A percentile compares a stretch with the other conserved stretches of the same genome.
phyloP scores from a whole-genome alignment of 2,888 invertebrate species.

The Hyposoter didymator region DNA sequence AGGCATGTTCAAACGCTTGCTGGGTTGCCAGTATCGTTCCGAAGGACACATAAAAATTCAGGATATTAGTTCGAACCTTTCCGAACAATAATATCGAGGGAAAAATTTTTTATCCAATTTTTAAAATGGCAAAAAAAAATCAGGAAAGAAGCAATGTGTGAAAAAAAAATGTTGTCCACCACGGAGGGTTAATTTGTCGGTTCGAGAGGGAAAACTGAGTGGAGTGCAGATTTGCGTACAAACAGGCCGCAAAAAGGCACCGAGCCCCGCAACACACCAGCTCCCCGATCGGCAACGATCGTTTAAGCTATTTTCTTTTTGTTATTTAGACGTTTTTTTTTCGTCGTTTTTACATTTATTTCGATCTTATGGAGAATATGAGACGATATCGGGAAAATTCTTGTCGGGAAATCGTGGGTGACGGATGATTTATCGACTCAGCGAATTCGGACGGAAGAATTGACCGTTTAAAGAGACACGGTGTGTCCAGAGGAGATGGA shows the following conservation, averaged over 20 bases:
- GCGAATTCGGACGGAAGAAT: slow-evolving; percentile 59
- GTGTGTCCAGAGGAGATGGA: slow-evolving; percentile 68
- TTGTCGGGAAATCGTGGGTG: slow-evolving; percentile 22
- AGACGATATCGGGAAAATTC: slow-evolving; percentile 30
- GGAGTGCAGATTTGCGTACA: slow-evolving; percentile 74
- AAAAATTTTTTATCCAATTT: too few relatives aligned
- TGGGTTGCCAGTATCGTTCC: too few relatives aligned
- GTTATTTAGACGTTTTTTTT: slow-evolving; percentile 16
- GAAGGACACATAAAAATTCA: too few relatives aligned
- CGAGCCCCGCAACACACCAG: slow-evolving; percentile 79
- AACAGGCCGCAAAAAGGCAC: slow-evolving; percentile 82
- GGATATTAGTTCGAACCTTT: too few relatives aligned
- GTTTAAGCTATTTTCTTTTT: slow-evolving; percentile 55
- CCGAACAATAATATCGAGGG: too few relatives aligned
- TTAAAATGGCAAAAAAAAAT: too few relatives aligned
- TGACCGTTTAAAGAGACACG: slow-evolving; percentile 24
- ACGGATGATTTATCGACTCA: slow-evolving; percentile 32
- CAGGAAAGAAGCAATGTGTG: too few relatives aligned
- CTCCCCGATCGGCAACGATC: slow-evolving; percentile 70
- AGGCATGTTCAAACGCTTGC: too few relatives aligned
- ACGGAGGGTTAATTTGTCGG: not conserved
- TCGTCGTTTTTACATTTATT: slow-evolving; percentile 11
- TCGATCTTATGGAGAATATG: slow-evolving; percentile 12
- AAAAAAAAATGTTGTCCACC: too few relatives aligned
- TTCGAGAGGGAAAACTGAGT: slow-evolving; percentile 51